Conservation (phyloP, 2,113 vertebrate species). For the Ailuropoda melanoleuca region DNA sequence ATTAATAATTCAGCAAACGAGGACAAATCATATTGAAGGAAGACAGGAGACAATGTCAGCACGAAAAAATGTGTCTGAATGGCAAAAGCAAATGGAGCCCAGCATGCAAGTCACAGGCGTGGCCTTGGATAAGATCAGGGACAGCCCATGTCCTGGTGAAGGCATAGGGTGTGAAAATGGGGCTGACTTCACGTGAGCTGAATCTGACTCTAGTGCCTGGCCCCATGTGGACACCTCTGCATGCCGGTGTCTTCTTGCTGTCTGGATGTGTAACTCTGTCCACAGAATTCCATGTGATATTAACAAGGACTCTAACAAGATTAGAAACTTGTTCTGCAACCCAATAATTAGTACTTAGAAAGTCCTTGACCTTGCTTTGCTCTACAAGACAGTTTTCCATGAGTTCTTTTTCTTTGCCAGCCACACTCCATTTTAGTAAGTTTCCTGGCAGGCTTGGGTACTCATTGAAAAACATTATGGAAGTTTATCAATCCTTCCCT, state of each 20-base stretch:
- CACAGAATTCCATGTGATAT: not conserved
- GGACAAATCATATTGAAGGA: not conserved
- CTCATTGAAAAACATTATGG: not conserved
- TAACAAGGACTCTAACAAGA: not conserved
- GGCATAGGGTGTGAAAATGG: fast-evolving
- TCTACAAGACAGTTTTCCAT: not conserved
- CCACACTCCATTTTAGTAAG: not conserved
- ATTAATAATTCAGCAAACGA: not conserved
- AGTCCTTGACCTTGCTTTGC: not conserved
- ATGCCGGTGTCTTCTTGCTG: not conserved
- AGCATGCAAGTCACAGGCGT: not conserved
- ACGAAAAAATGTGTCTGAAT: not conserved
- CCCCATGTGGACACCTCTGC: not conserved
- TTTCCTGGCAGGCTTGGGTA: not conserved
- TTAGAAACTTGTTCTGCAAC: not conserved
- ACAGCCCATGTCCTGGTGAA: not conserved
- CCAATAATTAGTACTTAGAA: not conserved
- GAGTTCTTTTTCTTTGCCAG: not conserved
- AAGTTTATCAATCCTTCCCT: not conserved
- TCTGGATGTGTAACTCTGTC: not conserved
- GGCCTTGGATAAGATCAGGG: not conserved
- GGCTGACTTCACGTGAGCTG: not conserved
- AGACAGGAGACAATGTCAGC: not conserved
- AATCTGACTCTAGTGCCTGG: not conserved
- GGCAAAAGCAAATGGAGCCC: not conserved